Evolutionary conservation across 2,888 invertebrate genomes (phyloP).

Genomic region (Drosophila percnosoma): DNA sequence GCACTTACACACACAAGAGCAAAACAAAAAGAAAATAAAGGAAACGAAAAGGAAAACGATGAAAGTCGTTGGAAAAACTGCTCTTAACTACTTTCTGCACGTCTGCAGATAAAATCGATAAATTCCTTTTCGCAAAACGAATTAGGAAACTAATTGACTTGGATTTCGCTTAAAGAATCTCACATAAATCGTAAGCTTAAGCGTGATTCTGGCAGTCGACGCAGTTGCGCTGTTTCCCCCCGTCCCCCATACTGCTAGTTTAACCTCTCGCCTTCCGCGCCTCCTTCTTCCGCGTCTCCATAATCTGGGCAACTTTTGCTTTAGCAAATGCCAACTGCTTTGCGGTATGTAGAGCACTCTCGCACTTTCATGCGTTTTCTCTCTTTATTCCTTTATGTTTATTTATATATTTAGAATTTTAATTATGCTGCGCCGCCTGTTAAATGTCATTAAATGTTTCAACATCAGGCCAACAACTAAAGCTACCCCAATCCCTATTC

Average conservation of each 20-base stretch:
- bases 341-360: conserved; percentile 43
- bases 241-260: conserved; percentile 5
- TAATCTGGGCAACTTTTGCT: conserved; percentile 46
- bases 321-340: conserved; percentile 34
- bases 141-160: conserved; percentile 81
- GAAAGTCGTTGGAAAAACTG: conserved; percentile 62
- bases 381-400: conserved; percentile 30
- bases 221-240: conserved; percentile 20
- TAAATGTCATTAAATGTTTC: conserved; percentile 78
- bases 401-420: conserved; percentile 67
- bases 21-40: conserved; percentile 1
- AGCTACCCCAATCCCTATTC: conserved; percentile 5
- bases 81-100: conserved; percentile 81
- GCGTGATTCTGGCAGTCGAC: conserved; percentile 75
- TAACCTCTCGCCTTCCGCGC: background rate
- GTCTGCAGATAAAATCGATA: conserved; percentile 81
- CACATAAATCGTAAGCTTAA: conserved; percentile 80
- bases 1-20: conserved; percentile 51
- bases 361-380: conserved; percentile 21
- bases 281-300: background rate
- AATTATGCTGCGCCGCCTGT: conserved; percentile 69
- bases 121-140: conserved; percentile 81
- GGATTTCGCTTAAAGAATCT: conserved; percentile 80
- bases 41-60: conserved; percentile 26
- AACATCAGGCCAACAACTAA: conserved; percentile 32